Evolutionary conservation across 2,888 invertebrate genomes (phyloP).

Genomic region (Folsomia candida): DNA sequence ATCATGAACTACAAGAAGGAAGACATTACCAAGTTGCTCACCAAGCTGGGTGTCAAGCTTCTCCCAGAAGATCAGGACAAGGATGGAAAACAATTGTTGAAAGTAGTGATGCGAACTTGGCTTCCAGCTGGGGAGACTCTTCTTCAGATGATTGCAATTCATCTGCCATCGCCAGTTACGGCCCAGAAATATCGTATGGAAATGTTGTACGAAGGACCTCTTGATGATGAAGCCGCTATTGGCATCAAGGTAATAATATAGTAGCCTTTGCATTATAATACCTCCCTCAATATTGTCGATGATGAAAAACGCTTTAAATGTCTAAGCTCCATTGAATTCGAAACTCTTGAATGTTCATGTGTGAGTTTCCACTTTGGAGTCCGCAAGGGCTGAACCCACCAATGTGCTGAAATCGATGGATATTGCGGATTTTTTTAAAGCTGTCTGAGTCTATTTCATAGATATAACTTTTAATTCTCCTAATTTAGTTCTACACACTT

Average conservation of each 20-base stretch:
- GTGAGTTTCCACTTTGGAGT: slow-evolving; percentile 42
- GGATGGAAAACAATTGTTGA: slow-evolving; percentile 92
- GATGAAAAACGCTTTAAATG: slow-evolving; percentile 42
- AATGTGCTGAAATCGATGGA: slow-evolving; percentile 24
- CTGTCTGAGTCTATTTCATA: slow-evolving; percentile 35
- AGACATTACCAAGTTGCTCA: slow-evolving; percentile 80
- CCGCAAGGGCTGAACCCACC: slow-evolving; percentile 49
- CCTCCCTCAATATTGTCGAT: slow-evolving; percentile 17
- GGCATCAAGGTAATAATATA: slow-evolving; percentile 69
- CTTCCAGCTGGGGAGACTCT: slow-evolving; percentile 98
- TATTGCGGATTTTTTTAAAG: slow-evolving; percentile 39
- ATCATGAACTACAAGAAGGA: slow-evolving; percentile 95
- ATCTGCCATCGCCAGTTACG: slow-evolving; percentile 96
- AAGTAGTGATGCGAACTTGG: slow-evolving; percentile 99
- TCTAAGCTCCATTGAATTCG: slow-evolving; percentile 36
- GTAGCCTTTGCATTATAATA: background rate
- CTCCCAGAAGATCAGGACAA: slow-evolving; percentile 94
- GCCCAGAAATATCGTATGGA: slow-evolving; percentile 99
- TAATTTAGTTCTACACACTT: background rate
- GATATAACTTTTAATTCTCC: background rate
- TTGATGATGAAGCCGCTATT: slow-evolving; percentile 90
- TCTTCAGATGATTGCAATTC: slow-evolving; percentile 99
- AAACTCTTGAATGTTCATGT: slow-evolving; percentile 21
- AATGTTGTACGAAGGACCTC: slow-evolving; percentile 98
- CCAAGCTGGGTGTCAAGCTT: slow-evolving; percentile 86